Evolutionary conservation across 2,888 invertebrate species (phyloP), one percentile per base, ranked within the genome.

Genomic region (Entomobrya multifasciata): DNA sequence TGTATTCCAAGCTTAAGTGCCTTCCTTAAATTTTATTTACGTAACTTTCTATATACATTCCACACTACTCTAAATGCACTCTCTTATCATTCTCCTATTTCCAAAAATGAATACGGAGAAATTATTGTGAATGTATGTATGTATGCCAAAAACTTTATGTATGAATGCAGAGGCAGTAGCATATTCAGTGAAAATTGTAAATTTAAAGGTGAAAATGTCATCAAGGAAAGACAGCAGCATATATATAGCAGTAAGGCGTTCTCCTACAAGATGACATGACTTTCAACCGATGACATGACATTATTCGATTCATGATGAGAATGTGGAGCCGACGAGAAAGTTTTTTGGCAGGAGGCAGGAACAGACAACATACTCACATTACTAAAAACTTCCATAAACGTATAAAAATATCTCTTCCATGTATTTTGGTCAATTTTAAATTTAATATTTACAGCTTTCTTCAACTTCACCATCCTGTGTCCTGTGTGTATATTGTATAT

Each of bases 191-290:
- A 52, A 52, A 52, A 70, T 70, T 47, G 47, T n/a, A 72, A 49
- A n/a, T 72, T 49, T 52, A 11, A 49, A 72, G 52, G 72, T 72
- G 25, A 70, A 72, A 72, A 25, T 72, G 49, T 10, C 30, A n/a
- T 27, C 49, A n/a, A 25, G 15, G 25, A 47, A 11, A 70, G 47
- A 36, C 11, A 67, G 13, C 20, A 6, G 22, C 65, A n/a, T n/a
- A n/a, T n/a, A n/a, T n/a, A n/a, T n/a, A n/a, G n/a, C n/a, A n/a
- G n/a, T n/a, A n/a, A n/a, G n/a, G n/a, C n/a, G n/a, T n/a, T n/a
- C n/a, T n/a, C n/a, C n/a, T 8, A 17, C 52, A 17, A n/a, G 17
- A 57, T 25, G 4, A 57, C 25, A 25, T 49, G 67, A 44, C 67
- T 67, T 67, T 13, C 67, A 17, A 22, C 44, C 67, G 44, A 67